phyloP scores from a whole-genome alignment of 2,888 invertebrate species.

The Caradrina kadenii region DNA sequence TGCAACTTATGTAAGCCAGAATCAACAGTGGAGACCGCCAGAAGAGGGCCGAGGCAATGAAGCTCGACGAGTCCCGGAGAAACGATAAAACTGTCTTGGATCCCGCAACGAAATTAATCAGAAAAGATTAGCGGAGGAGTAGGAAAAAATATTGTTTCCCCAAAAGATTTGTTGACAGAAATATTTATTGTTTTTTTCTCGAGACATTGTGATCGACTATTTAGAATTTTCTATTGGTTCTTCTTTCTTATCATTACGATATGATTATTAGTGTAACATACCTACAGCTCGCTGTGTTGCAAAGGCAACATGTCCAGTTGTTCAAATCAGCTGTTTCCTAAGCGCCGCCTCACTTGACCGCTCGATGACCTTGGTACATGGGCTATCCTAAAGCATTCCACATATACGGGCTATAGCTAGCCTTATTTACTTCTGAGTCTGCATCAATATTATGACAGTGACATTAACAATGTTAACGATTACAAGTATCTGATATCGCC shows the following conservation, averaged over 20 bases:
- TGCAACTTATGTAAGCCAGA: too few relatives aligned
- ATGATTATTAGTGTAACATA: too few relatives aligned
- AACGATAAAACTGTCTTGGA: too few relatives aligned
- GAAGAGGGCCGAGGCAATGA: too few relatives aligned
- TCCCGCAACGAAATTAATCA: too few relatives aligned
- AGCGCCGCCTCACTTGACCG: neutral
- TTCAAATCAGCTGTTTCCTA: neutral
- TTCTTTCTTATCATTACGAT: neutral
- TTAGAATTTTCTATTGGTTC: neutral
- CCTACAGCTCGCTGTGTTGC: neutral
- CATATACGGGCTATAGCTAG: neutral
- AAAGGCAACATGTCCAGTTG: neutral
- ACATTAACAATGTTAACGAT: conserved; percentile 26
- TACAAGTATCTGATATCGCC: conserved; percentile 27
- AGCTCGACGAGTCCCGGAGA: too few relatives aligned
- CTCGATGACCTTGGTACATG: neutral
- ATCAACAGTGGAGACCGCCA: too few relatives aligned
- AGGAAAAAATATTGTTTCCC: conserved; percentile 17
- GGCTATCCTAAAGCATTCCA: neutral
- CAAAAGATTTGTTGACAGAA: neutral
- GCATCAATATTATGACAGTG: conserved; percentile 19
- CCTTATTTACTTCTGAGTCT: conserved; percentile 1
- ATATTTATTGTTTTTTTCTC: conserved; percentile 4
- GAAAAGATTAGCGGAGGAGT: too few relatives aligned
- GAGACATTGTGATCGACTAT: neutral